phyloP scores from a whole-genome alignment of 1,140 invertebrate species.

The Trissolcus basalis region DNA sequence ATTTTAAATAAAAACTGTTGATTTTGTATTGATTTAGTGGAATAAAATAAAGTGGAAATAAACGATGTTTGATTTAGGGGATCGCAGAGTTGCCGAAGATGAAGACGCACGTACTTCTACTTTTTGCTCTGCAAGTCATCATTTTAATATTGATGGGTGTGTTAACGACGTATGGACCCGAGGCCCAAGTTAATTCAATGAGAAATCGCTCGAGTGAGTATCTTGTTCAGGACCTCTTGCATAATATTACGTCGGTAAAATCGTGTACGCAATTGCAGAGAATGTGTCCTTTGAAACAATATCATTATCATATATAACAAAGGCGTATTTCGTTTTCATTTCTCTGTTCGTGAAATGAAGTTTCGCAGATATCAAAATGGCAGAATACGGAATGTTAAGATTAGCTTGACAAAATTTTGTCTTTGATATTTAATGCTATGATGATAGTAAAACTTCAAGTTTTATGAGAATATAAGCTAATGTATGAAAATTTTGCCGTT shows the following conservation, averaged over 20 bases:
- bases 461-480: too few species aligned
- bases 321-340: conserved; percentile 12
- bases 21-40: too few species aligned
- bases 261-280: conserved; percentile 1
- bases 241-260: neutral
- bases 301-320: conserved; percentile 35
- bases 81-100: conserved; percentile 38
- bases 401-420: neutral
- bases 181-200: conserved; percentile 58
- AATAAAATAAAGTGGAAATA: too few species aligned
- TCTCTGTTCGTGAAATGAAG: too few species aligned
- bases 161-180: conserved; percentile 67
- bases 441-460: too few species aligned
- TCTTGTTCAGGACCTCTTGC: conserved; percentile 20
- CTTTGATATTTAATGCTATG: too few species aligned
- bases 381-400: conserved; percentile 14
- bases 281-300: conserved; percentile 22
- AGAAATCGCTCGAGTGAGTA: conserved; percentile 64
- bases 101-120: conserved; percentile 64
- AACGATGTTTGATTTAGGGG: conserved; percentile 42
- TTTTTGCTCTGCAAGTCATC: conserved; percentile 68
- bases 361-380: conserved; percentile 4
- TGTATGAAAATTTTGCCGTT: too few species aligned
- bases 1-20: too few species aligned
- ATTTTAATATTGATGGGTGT: conserved; percentile 68